These are phyloP conservation scores for Stenurella melanura DNA, from an alignment of 2,888 invertebrate genomes.

Conservation along the genomic window DNA sequence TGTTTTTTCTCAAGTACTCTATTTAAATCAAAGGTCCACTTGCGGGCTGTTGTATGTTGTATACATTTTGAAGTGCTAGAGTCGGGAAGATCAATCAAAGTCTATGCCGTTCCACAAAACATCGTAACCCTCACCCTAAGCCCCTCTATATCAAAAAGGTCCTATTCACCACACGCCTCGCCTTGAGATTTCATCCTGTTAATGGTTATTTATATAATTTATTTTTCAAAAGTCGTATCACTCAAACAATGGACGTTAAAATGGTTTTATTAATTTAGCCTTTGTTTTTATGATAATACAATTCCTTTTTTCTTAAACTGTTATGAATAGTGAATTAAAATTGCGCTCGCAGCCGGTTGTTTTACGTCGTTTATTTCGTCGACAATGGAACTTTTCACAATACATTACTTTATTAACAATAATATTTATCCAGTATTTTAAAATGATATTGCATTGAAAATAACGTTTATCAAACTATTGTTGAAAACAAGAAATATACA, in stretches of 20 bases:
- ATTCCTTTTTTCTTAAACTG: slow-evolving; percentile 38
- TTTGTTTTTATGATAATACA: slow-evolving; percentile 26
- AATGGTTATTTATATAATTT: slow-evolving; percentile 42
- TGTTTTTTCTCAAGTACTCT: slow-evolving; percentile 26
- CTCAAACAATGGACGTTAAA: background rate
- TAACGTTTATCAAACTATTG: too few species aligned
- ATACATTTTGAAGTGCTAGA: slow-evolving; percentile 21
- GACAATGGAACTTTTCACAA: slow-evolving; percentile 13
- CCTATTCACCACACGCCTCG: slow-evolving; percentile 31
- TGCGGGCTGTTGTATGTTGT: slow-evolving; percentile 10
- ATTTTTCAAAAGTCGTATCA: slow-evolving; percentile 38
- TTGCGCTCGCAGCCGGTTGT: background rate
- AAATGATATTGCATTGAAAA: background rate
- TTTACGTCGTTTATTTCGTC: background rate
- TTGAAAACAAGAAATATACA: too few species aligned
- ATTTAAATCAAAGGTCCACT: slow-evolving; percentile 31
- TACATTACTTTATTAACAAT: slow-evolving; percentile 11
- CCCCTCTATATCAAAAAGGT: slow-evolving; percentile 34
- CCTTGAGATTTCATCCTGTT: slow-evolving; percentile 27
- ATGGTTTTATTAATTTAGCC: slow-evolving; percentile 30
- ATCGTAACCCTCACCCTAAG: slow-evolving; percentile 21
- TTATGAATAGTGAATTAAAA: slow-evolving; percentile 46
- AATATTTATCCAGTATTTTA: background rate
- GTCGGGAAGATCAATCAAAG: slow-evolving; percentile 39
- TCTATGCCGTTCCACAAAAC: slow-evolving; percentile 37